Evolutionary conservation across 2,797 vertebrate genomes (phyloP), one percentile per base, ranked within the genome.

Genomic region (Labeo calbasu): DNA sequence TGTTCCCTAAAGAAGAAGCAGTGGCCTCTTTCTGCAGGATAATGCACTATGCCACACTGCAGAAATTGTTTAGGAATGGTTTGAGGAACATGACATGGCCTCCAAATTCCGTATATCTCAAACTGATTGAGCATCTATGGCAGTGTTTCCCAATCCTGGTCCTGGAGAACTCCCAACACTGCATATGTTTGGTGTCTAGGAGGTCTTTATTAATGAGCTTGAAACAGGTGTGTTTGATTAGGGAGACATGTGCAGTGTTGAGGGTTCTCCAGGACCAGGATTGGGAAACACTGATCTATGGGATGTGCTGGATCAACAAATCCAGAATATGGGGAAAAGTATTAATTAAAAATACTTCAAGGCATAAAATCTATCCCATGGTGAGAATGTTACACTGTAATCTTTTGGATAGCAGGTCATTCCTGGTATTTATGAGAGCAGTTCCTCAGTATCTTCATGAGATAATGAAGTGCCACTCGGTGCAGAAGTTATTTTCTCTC

Each of bases 381-480:
- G 50, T 1, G 59, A 23, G 40, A 36, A 68, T 1, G 19, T 59
- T 53, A 66, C 66, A 75, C 43, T 15, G 19, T 77, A 84, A 79
- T 81, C 68, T 19, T 70, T 59, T 75, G 57, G 83, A 86, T 85
- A 84, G 46, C 70, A 80, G 63, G 70, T 84, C 61, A 84, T 79
- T 63, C 72, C 51, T 51, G 51, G 32, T 48, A 48, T 57, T 55
- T 83, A 40, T 57, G 68, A 76, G 82, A 77, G 86, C 71, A 73
- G 53, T 69, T 48, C 57, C 23, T 51, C 32, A 73, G 86, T 86
- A 86, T 86, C 87, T 61, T 76, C 59, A 82, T 76, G 4, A 86
- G 82, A 91, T 86, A 66, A 43, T 79, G 40, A 87, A 86, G 65
- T 69, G 71, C 79, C 77, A 57, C 50, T 79, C 28, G 7, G 19